These are phyloP conservation scores for Enteromius viviparus DNA, from an alignment of 2,797 vertebrate genomes.

Conservation along the genomic window DNA sequence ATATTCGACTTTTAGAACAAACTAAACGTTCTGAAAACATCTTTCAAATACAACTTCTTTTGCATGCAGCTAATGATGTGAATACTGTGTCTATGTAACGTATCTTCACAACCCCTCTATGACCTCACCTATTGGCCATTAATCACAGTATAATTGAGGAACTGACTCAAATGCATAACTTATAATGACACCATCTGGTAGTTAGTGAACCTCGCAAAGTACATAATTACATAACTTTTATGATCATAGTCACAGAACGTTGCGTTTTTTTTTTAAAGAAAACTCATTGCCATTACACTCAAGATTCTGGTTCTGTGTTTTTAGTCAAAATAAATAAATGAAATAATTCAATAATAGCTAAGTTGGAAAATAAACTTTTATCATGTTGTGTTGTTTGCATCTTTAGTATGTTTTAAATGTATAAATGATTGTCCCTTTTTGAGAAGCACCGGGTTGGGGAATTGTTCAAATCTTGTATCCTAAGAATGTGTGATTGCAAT, in stretches of 20 bases:
- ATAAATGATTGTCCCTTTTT: background rate
- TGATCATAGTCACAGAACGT: background rate
- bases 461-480: background rate
- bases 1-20: too few relatives aligned
- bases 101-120: background rate
- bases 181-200: background rate
- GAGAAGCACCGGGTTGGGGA: background rate
- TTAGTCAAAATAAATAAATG: background rate
- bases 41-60: background rate
- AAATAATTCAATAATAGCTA: background rate
- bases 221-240: background rate
- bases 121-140: background rate
- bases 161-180: background rate
- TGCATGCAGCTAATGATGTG: background rate
- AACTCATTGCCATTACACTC: background rate
- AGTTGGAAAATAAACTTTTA: background rate
- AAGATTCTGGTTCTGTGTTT: background rate
- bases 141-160: conserved; percentile 3
- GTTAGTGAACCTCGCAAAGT: background rate
- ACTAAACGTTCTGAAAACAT: background rate
- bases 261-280: background rate
- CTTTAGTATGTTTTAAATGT: background rate
- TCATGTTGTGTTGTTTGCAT: background rate
- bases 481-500: background rate
- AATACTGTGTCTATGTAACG: background rate